These are phyloP conservation scores for Spea bombifrons DNA, from an alignment of 2,113 vertebrate genomes.

Conservation along the genomic window DNA sequence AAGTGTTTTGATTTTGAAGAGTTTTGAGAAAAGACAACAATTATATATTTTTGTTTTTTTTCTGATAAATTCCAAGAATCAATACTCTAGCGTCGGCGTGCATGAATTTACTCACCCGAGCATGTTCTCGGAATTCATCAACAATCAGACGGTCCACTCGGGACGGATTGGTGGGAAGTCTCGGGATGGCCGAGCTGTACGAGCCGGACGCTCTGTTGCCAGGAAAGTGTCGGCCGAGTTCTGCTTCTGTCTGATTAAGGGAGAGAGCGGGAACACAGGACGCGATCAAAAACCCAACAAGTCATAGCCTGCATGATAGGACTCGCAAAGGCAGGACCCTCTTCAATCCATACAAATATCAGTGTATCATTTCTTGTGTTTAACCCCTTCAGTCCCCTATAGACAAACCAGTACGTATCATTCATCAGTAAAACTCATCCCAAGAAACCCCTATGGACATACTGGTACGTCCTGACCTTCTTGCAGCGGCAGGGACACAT, in stretches of 20 bases:
- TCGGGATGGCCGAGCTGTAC: neutral
- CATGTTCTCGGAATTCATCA: slow-evolving; percentile 55
- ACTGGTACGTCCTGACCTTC: no score
- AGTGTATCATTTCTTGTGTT: fast-evolving
- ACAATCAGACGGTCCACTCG: slow-evolving; percentile 63
- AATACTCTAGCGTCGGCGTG: no score
- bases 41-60: no score
- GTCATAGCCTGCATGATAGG: no score
- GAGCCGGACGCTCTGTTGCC: slow-evolving; percentile 47
- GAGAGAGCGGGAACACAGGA: neutral
- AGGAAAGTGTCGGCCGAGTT: slow-evolving; percentile 61
- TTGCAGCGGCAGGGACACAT: no score
- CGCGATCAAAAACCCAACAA: no score
- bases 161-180: slow-evolving; percentile 52
- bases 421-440: no score
- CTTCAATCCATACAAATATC: neutral
- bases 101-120: slow-evolving; percentile 51
- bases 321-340: neutral
- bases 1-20: no score
- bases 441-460: no score
- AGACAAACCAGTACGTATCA: neutral
- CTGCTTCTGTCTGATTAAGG: slow-evolving; percentile 62
- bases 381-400: no score
- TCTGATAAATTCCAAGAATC: no score
- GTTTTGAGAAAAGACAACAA: no score